Percentiles rank a stretch among this genome's conserved stretches.
Conservation (phyloP, 1,140 invertebrate species). For the Drosophila repleta region DNA sequence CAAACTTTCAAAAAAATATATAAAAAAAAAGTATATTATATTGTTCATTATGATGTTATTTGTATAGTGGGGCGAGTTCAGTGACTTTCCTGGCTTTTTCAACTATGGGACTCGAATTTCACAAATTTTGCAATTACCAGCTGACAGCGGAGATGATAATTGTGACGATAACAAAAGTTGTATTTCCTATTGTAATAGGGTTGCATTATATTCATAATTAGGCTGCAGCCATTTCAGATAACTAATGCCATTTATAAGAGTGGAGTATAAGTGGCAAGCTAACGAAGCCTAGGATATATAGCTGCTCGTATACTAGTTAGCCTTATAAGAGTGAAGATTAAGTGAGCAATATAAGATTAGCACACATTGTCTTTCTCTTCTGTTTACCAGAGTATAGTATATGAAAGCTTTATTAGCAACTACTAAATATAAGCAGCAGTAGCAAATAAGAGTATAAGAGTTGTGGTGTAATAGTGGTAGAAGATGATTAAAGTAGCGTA, state of each 20-base stretch:
- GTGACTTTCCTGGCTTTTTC: slow-evolving; percentile 11
- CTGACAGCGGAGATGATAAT: neutral
- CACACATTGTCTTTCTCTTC: no score
- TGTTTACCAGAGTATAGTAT: no score
- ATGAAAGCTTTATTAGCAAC: no score
- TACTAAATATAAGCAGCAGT: no score
- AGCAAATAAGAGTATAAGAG: no score
- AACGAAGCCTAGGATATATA: neutral
- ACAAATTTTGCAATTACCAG: slow-evolving; percentile 3
- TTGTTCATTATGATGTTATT: slow-evolving; percentile 1
- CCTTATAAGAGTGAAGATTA: no score
- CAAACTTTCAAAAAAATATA: slow-evolving; percentile 36
- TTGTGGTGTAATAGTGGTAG: no score
- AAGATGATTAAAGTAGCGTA: no score
- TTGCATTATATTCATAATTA: neutral
- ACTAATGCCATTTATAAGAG: neutral
- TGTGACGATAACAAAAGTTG: slow-evolving; percentile 1
- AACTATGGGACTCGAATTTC: slow-evolving; percentile 1
- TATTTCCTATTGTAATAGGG: neutral
- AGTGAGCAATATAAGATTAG: no score
- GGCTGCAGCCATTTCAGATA: no score
- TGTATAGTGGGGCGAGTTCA: slow-evolving; percentile 19
- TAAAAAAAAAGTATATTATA: neutral
- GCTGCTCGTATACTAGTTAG: no score
- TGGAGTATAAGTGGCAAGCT: neutral